Evolutionary conservation across 2,888 invertebrate species (phyloP).

Genomic region (Dasypogon diadema): DNA sequence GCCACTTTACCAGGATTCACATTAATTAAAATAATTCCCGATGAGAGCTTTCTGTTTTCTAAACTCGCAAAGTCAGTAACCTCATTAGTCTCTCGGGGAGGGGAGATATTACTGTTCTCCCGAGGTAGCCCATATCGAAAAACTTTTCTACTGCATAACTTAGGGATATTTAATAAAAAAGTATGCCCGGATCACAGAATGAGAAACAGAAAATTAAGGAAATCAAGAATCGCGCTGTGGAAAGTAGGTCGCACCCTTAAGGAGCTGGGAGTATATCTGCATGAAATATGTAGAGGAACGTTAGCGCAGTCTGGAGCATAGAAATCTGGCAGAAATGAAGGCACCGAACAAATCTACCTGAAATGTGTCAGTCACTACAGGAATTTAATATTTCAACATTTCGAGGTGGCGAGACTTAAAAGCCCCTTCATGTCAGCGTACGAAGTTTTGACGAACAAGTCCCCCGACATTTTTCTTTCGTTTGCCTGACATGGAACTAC

Average conservation of each 20-base stretch:
- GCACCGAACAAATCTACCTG: constrained; percentile 38
- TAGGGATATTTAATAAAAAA: background rate
- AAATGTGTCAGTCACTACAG: constrained; percentile 36
- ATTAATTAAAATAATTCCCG: too few species aligned
- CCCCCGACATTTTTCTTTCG: constrained; percentile 27
- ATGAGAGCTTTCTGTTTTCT: too few species aligned
- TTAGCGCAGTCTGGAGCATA: background rate
- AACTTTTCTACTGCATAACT: background rate
- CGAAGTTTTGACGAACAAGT: constrained; percentile 44
- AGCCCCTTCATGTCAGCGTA: constrained; percentile 39
- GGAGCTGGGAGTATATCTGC: constrained; percentile 4
- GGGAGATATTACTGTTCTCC: background rate
- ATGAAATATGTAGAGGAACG: background rate
- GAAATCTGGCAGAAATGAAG: constrained; percentile 15
- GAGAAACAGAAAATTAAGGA: constrained; percentile 13
- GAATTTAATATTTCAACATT: constrained; percentile 47
- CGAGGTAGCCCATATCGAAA: constrained; percentile 6
- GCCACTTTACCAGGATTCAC: too few species aligned
- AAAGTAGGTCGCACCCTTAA: constrained; percentile 30
- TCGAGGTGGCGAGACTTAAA: constrained; percentile 38
- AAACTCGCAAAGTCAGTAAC: too few species aligned
- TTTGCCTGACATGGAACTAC: background rate
- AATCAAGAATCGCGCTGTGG: background rate
- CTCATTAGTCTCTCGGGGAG: constrained; percentile 9
- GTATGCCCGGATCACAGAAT: background rate